Evolutionary conservation across 2,113 vertebrate species (phyloP).

Genomic region (Ranitomeya imitator): DNA sequence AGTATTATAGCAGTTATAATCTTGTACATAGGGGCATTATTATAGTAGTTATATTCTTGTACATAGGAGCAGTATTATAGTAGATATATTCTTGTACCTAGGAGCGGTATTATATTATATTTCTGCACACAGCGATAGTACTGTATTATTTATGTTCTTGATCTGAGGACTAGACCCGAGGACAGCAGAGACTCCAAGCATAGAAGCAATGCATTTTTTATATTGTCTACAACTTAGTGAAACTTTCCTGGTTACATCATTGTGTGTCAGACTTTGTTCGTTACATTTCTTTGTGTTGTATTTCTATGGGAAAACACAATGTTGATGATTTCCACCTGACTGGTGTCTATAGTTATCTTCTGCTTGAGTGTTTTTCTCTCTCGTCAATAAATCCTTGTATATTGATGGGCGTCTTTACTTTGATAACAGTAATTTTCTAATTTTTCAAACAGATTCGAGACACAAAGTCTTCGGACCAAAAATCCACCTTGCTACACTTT

Average conservation of each 20-base stretch:
- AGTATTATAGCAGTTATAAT: no score
- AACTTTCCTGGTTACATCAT: background rate
- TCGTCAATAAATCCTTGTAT: background rate
- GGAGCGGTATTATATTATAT: background rate
- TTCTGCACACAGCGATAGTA: background rate
- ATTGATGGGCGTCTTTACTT: background rate
- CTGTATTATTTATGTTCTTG: background rate
- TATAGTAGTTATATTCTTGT: slow-evolving; percentile 4
- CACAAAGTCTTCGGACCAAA: slow-evolving; percentile 91
- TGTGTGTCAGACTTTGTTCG: background rate
- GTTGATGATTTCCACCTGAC: background rate
- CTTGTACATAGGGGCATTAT: background rate
- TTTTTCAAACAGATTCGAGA: slow-evolving; percentile 83
- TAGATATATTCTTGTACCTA: background rate
- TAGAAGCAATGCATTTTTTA: background rate
- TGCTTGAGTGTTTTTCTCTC: background rate
- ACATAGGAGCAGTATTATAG: background rate
- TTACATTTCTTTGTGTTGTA: background rate
- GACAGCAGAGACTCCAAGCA: background rate
- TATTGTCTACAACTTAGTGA: background rate
- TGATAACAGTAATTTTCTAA: background rate
- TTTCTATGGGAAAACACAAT: background rate
- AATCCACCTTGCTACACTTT: slow-evolving; percentile 90
- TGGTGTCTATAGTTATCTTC: background rate
- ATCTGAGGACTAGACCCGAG: no score